These are phyloP conservation scores for Pilophorus perplexus DNA, from an alignment of 2,888 invertebrate genomes.

Conservation along the genomic window DNA sequence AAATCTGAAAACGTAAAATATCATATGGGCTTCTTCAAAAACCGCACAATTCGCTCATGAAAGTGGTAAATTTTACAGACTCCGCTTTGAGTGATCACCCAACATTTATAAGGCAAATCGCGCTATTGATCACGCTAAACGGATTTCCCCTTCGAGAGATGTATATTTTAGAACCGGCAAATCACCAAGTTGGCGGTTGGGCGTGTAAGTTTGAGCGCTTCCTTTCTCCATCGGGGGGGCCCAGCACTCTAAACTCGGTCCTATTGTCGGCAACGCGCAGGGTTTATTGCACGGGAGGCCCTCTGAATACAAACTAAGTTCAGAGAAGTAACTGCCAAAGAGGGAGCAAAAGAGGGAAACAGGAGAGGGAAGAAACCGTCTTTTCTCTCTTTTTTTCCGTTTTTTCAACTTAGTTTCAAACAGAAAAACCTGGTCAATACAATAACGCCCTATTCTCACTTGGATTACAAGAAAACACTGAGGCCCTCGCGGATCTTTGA, in stretches of 20 bases:
- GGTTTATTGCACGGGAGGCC: constrained; percentile 32
- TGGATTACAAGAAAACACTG: constrained; percentile 12
- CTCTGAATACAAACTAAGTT: constrained; percentile 28
- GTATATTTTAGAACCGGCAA: too few species aligned
- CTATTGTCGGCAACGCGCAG: constrained; percentile 28
- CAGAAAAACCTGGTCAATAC: constrained; percentile 13
- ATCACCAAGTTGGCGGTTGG: constrained; percentile 20
- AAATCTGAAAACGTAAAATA: too few species aligned
- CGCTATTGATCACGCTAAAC: too few species aligned
- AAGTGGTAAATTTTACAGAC: too few species aligned
- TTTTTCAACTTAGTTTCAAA: constrained; percentile 21
- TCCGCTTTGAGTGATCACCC: too few species aligned
- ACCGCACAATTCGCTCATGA: too few species aligned
- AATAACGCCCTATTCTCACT: constrained; percentile 1
- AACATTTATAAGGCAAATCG: too few species aligned
- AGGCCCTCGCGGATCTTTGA: too few species aligned
- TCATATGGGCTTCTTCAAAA: too few species aligned
- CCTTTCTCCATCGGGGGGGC: too few species aligned
- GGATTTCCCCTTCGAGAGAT: too few species aligned
- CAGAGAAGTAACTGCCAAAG: neutral
- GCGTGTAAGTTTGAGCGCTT: constrained; percentile 18
- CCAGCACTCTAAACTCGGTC: constrained; percentile 29
- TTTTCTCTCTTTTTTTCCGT: constrained; percentile 1
- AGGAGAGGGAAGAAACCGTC: constrained; percentile 2
- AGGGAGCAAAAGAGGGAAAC: neutral